Base-by-base conservation (phyloP, 2,797 vertebrate species). In the Neostethus bicornis region DNA sequence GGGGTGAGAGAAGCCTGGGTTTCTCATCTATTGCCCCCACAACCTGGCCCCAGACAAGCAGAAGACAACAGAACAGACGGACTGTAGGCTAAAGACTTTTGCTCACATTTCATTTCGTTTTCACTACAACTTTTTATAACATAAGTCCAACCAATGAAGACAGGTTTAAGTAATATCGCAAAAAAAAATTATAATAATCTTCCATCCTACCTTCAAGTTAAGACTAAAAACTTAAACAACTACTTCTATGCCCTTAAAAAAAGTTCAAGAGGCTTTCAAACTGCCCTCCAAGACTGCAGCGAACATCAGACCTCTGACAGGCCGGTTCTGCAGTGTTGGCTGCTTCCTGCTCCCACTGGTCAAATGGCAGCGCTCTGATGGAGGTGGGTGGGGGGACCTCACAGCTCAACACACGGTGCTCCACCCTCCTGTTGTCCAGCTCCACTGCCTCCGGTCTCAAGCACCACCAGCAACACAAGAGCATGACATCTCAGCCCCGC, bases 391-490 rank as follows among this genome's bases (percentile, higher is more conserved):
- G 65, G 16, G 75, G 51, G 50, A 77, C 74, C 68, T 87, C 84
- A 16, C 85, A 86, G 73, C 79, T 92, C 77, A 92, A 80, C 89
- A 88, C 88, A n/a, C 84, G 92, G 85, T 94, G 93, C 84, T 94
- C 92, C 84, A 93, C 78, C 86, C 87, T 84, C 71, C 88, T 77
- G 80, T 76, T 76, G 63, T 94, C 90, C 86, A 95, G 77, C 77
- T 94, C 91, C 87, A 94, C 87, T 89, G 91, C 92, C 84, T 94
- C 89, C 68, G 92, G 90, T 85, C 93, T 96, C 88, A 94, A 90
- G 91, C 92, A 96, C 91, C 92, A 94, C 89, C 92, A 92, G 73
- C 93, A 96, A 90, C 93, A 96, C 88, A 92, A 90, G 91, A 94
- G 92, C 92, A 95, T 94, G 86, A 89, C 90, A 92, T 93, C 88